Evolutionary conservation across 2,113 vertebrate species (phyloP).

Genomic region (Hoplias malabaricus): DNA sequence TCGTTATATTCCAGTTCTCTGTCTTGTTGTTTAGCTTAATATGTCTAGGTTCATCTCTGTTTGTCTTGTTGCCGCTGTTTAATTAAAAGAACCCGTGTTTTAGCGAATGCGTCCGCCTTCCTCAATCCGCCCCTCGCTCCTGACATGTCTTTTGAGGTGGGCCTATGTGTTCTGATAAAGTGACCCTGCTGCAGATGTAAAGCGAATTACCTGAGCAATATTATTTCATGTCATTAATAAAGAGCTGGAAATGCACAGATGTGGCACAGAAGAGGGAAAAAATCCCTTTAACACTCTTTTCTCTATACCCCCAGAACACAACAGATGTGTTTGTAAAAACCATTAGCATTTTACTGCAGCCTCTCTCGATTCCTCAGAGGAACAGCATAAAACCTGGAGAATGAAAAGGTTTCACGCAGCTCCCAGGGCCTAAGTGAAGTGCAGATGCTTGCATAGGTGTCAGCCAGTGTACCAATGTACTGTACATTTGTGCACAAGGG

Average conservation of each 20-base stretch:
- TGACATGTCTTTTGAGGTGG: not conserved
- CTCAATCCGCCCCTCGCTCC: too few species aligned
- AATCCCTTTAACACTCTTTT: slow-evolving; percentile 17
- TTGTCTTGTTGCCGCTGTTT: too few species aligned
- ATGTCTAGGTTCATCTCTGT: too few species aligned
- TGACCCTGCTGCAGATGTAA: slow-evolving; percentile 46
- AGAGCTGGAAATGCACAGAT: slow-evolving; percentile 54
- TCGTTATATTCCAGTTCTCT: too few species aligned
- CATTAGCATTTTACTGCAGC: slow-evolving; percentile 35
- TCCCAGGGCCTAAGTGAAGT: not conserved
- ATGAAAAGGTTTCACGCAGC: not conserved
- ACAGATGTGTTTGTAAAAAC: slow-evolving; percentile 57
- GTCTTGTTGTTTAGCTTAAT: too few species aligned
- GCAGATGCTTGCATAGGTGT: too few species aligned
- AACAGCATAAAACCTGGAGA: not conserved
- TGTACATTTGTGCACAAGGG: too few species aligned
- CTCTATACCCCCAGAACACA: slow-evolving; percentile 14
- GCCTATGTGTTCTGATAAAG: slow-evolving; percentile 2
- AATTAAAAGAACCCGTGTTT: too few species aligned
- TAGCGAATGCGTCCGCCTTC: too few species aligned
- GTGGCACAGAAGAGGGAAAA: slow-evolving; percentile 41
- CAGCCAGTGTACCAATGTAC: too few species aligned
- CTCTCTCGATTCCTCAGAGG: slow-evolving; percentile 2
- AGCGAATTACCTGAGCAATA: slow-evolving; percentile 45
- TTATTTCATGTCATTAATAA: slow-evolving; percentile 47